Evolutionary conservation across 2,888 invertebrate species (phyloP).

Genomic region (Troilus luridus): DNA sequence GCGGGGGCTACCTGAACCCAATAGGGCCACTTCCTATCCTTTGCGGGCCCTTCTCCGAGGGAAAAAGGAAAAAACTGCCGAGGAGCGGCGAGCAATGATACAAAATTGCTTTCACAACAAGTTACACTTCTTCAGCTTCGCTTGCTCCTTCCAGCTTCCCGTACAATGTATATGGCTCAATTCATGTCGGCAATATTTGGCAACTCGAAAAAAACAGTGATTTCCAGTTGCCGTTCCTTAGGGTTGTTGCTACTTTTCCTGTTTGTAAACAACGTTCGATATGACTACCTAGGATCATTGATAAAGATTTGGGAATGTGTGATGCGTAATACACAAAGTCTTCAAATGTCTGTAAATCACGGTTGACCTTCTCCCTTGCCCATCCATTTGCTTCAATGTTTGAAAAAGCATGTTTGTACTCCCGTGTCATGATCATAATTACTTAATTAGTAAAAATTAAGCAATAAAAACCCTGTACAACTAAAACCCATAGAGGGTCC

Average conservation of each 20-base stretch:
- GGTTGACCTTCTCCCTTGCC: too few species aligned
- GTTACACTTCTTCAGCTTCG: slow-evolving; percentile 19
- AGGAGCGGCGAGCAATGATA: slow-evolving; percentile 38
- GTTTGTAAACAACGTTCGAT: not conserved
- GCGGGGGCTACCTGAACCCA: not conserved
- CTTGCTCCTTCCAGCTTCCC: not conserved
- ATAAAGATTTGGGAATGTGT: too few species aligned
- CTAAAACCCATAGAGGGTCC: too few species aligned
- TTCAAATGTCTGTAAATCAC: too few species aligned
- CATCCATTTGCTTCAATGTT: not conserved
- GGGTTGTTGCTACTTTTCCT: not conserved
- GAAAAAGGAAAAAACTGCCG: slow-evolving; percentile 3
- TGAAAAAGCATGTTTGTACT: too few species aligned
- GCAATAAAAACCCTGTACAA: too few species aligned
- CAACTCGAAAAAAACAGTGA: not conserved
- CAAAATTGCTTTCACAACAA: slow-evolving; percentile 47
- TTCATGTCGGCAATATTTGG: not conserved
- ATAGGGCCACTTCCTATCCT: slow-evolving; percentile 43
- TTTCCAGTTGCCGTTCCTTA: not conserved
- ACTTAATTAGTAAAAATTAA: too few species aligned
- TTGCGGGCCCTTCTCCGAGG: not conserved
- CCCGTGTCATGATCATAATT: too few species aligned
- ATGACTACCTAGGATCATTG: too few species aligned
- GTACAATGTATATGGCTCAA: not conserved
- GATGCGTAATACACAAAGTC: too few species aligned